These are phyloP conservation scores for Paramacrobiotus metropolitanus DNA, from an alignment of 1,140 invertebrate species.

Conservation along the genomic window DNA sequence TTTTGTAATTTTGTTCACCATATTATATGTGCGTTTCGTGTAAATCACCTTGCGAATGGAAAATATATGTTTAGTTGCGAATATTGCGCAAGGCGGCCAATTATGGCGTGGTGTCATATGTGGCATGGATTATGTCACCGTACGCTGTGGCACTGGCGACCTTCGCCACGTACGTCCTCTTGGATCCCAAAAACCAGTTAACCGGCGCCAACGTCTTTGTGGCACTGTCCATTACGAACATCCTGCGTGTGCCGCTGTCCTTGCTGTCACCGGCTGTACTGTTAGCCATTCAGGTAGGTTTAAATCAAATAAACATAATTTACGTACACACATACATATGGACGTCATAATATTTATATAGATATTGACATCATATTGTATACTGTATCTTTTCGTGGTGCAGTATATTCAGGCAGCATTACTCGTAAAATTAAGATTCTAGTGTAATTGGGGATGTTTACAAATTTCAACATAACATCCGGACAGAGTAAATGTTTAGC, in stretches of 20 bases:
- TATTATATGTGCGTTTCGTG: too few relatives aligned
- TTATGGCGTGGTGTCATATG: not conserved
- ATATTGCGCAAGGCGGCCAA: slow-evolving; percentile 26
- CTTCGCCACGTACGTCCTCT: slow-evolving; percentile 16
- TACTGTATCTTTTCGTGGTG: not conserved
- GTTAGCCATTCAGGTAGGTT: not conserved
- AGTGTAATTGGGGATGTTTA: not conserved
- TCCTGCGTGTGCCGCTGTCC: not conserved
- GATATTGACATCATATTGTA: not conserved
- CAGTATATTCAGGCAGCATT: too few relatives aligned
- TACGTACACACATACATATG: too few relatives aligned
- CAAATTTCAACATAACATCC: too few relatives aligned
- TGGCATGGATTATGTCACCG: not conserved
- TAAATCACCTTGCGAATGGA: too few relatives aligned
- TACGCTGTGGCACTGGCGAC: slow-evolving; percentile 18
- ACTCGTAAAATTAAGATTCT: not conserved
- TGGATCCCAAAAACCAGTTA: not conserved
- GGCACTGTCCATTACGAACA: not conserved
- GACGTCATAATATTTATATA: not conserved
- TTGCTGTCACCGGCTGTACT: not conserved
- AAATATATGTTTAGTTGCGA: too few relatives aligned
- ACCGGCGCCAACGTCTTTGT: not conserved
- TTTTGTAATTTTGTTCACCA: too few relatives aligned
- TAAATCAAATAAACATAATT: too few relatives aligned
- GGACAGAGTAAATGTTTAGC: too few relatives aligned